Conservation (phyloP, 2,113 vertebrate species). For the Amphiprion ocellaris region DNA sequence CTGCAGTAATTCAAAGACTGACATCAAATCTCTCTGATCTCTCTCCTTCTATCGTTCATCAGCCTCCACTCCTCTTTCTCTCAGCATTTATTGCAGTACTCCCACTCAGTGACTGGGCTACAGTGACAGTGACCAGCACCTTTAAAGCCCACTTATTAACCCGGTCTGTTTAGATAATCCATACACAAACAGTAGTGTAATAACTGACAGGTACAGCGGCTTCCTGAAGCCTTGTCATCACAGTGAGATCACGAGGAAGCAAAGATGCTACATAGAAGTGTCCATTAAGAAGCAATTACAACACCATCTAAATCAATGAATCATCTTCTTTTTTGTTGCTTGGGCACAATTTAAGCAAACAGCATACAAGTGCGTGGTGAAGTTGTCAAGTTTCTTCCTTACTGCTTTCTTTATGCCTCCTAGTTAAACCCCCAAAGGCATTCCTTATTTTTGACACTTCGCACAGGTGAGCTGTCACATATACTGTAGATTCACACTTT, state of each 20-base stretch:
- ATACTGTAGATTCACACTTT: too few relatives aligned
- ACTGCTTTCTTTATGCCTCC: too few relatives aligned
- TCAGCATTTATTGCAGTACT: conserved; percentile 13
- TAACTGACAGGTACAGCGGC: neutral
- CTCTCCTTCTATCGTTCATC: neutral
- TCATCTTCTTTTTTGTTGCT: too few relatives aligned
- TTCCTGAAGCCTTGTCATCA: neutral
- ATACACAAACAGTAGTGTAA: neutral
- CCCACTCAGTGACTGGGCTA: neutral
- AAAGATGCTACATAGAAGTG: neutral
- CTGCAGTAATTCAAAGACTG: conserved; percentile 50
- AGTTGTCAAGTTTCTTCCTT: neutral
- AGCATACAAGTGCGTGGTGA: neutral
- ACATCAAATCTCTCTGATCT: conserved; percentile 29
- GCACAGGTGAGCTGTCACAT: too few relatives aligned
- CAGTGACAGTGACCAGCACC: conserved; percentile 3
- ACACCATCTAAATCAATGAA: neutral
- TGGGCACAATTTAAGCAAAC: conserved; percentile 3
- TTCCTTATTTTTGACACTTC: too few relatives aligned
- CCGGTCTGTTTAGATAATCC: conserved; percentile 5
- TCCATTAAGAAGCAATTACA: neutral
- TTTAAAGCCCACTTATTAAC: conserved; percentile 12
- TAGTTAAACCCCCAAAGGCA: too few relatives aligned
- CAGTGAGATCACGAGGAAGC: neutral
- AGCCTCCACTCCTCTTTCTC: neutral